These are phyloP conservation scores for Cydia pomonella DNA, from an alignment of 1,140 invertebrate genomes.

Conservation along the genomic window DNA sequence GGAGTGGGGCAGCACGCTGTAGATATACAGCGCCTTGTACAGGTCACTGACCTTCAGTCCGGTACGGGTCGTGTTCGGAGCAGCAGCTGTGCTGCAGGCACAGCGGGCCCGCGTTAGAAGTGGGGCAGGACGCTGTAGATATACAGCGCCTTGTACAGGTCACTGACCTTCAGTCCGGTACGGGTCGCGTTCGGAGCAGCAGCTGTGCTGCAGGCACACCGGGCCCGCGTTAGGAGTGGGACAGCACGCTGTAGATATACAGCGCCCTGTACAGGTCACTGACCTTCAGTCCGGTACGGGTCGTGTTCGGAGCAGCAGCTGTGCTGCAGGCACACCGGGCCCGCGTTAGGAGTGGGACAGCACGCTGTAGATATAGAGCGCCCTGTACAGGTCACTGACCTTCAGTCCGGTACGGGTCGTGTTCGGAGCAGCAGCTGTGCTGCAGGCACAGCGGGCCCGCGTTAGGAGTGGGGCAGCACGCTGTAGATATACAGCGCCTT, in stretches of 20 bases:
- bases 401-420: conserved; percentile 47
- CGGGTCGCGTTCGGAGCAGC: conserved; percentile 59
- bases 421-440: conserved; percentile 64
- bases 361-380: conserved; percentile 60
- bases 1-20: conserved; percentile 56
- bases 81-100: conserved; percentile 67
- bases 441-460: conserved; percentile 53
- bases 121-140: conserved; percentile 59
- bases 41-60: conserved; percentile 46
- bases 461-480: conserved; percentile 42
- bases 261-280: not conserved
- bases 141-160: conserved; percentile 41
- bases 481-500: conserved; percentile 51
- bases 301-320: conserved; percentile 65
- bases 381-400: conserved; percentile 40
- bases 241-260: conserved; percentile 61
- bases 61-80: conserved; percentile 52
- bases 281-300: conserved; percentile 49
- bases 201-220: conserved; percentile 62
- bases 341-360: not conserved
- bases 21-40: conserved; percentile 46
- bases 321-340: conserved; percentile 58
- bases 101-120: conserved; percentile 38
- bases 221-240: conserved; percentile 11
- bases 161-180: conserved; percentile 49